Evolutionary conservation across 2,797 vertebrate genomes (phyloP).

Genomic region (Eulemur rubriventer): DNA sequence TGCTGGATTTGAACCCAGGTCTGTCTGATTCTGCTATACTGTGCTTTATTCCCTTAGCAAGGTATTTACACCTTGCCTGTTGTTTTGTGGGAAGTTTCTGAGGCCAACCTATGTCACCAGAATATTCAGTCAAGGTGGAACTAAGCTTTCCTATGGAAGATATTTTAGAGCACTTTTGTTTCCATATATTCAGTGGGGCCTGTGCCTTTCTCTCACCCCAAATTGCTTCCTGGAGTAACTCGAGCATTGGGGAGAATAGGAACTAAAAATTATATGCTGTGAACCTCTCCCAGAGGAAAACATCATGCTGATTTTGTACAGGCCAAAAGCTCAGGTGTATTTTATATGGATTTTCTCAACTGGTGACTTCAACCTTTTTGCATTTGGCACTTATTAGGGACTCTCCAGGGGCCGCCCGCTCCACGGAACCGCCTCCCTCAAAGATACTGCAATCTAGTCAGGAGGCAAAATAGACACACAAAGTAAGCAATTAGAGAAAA

Average conservation of each 20-base stretch:
- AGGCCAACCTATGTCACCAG: neutral
- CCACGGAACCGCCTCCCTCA: neutral
- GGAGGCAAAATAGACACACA: conserved; percentile 71
- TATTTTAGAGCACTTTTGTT: conserved; percentile 54
- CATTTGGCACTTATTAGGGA: conserved; percentile 64
- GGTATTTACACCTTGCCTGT: neutral
- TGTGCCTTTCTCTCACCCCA: conserved; percentile 38
- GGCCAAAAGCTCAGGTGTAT: conserved; percentile 63
- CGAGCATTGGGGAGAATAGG: conserved; percentile 39
- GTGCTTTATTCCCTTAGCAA: neutral
- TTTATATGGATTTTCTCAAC: conserved; percentile 64
- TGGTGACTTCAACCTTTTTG: conserved; percentile 66
- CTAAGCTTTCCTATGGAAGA: neutral
- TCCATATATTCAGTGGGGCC: neutral
- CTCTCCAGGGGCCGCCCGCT: conserved; percentile 57
- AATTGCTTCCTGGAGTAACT: conserved; percentile 60
- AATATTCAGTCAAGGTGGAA: neutral
- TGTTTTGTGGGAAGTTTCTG: neutral
- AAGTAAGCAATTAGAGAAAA: conserved; percentile 72
- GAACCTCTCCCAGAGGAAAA: conserved; percentile 60
- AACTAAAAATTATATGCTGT: conserved; percentile 68
- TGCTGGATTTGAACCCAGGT: neutral
- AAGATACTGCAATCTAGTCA: conserved; percentile 49
- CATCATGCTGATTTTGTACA: conserved; percentile 48
- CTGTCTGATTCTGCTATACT: neutral